Conservation (phyloP, 1,140 invertebrate genomes). For the Pygmarrhopalites habei region DNA sequence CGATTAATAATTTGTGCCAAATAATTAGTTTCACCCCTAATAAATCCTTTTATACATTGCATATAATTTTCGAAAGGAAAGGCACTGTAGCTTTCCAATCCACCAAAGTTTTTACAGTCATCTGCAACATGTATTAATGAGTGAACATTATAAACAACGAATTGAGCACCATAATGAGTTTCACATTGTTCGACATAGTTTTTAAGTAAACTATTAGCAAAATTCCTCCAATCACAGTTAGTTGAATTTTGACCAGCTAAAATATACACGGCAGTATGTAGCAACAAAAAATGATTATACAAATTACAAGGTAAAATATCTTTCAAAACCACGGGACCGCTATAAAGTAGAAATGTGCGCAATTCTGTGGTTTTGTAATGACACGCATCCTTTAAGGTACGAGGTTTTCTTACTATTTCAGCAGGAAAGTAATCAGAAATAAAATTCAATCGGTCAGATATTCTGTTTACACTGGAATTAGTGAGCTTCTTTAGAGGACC, state of each 20-base stretch:
- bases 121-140: slow-evolving; percentile 12
- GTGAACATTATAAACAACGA: slow-evolving; percentile 9
- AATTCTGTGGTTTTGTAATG: slow-evolving; percentile 32
- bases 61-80: slow-evolving; percentile 19
- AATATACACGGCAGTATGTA: slow-evolving; percentile 14
- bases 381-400: slow-evolving; percentile 7
- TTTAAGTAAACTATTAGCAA: slow-evolving; percentile 10
- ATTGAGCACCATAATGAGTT: slow-evolving; percentile 11
- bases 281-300: slow-evolving; percentile 15
- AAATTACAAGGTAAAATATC: background rate
- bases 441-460: slow-evolving; percentile 25
- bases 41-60: slow-evolving; percentile 15
- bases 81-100: slow-evolving; percentile 2
- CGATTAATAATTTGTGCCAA: background rate
- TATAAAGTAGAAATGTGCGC: slow-evolving; percentile 27
- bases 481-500: slow-evolving; percentile 24
- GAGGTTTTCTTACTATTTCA: slow-evolving; percentile 34
- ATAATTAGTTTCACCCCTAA: background rate
- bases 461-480: slow-evolving; percentile 33
- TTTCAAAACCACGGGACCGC: slow-evolving; percentile 15
- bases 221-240: slow-evolving; percentile 1
- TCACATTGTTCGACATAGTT: slow-evolving; percentile 3
- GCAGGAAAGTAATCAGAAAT: slow-evolving; percentile 29
- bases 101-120: background rate
- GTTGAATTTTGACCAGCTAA: background rate